A percentile compares a stretch with the other conserved stretches of the same genome.
Evolutionary conservation across 2,113 vertebrate species (phyloP).

Genomic region (Corydoras maculifer): DNA sequence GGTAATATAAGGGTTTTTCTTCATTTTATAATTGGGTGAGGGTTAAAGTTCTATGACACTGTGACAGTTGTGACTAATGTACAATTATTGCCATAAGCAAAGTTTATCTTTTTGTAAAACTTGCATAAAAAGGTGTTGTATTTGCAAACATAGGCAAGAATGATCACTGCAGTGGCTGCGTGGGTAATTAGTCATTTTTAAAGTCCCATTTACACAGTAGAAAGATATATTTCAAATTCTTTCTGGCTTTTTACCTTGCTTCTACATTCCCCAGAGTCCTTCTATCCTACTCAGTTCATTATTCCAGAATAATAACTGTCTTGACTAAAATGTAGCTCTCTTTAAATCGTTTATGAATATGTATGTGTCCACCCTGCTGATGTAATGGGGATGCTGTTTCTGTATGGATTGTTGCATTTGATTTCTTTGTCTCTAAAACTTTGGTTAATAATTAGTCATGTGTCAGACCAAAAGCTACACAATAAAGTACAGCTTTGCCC

Average conservation of each 20-base stretch:
- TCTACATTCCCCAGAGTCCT: neutral
- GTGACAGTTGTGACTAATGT: neutral
- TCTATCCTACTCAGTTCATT: conserved; percentile 15
- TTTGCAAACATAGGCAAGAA: neutral
- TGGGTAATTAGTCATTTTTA: neutral
- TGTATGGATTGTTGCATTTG: neutral
- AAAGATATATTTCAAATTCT: neutral
- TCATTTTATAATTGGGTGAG: neutral
- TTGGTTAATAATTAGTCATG: conserved; percentile 14
- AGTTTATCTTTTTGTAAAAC: neutral
- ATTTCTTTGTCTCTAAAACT: neutral
- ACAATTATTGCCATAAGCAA: conserved; percentile 1
- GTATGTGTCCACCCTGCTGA: neutral
- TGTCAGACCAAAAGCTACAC: conserved; percentile 16
- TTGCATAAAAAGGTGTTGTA: neutral
- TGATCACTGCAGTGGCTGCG: neutral
- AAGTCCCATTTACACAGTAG: neutral
- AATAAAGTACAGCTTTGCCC: neutral
- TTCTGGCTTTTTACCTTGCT: neutral
- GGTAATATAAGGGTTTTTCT: conserved; percentile 5
- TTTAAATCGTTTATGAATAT: neutral
- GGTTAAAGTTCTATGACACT: conserved; percentile 8
- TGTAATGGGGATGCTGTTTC: conserved; percentile 3
- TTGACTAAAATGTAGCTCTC: conserved; percentile 8
- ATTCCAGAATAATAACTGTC: conserved; percentile 22